phyloP scores from a whole-genome alignment of 2,888 invertebrate genomes.

The Exephanes ischioxanthus region DNA sequence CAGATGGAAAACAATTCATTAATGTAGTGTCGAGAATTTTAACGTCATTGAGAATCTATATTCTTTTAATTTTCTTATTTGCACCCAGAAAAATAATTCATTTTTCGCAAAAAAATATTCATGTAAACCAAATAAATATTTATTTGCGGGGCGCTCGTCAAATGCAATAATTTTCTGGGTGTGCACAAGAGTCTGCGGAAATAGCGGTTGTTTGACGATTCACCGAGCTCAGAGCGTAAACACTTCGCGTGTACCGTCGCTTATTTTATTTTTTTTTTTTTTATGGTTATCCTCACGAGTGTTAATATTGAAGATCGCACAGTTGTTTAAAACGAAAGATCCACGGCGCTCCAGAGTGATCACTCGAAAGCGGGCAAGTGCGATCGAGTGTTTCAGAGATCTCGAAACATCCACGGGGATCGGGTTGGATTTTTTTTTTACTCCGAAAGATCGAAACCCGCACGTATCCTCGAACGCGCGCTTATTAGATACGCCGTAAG shows the following conservation, averaged over 20 bases:
- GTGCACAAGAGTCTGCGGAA: constrained; percentile 2
- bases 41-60: neutral
- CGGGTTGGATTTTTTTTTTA: neutral
- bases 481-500: constrained; percentile 50
- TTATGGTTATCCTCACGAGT: neutral
- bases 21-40: neutral
- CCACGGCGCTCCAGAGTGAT: constrained; percentile 1
- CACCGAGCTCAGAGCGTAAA: constrained; percentile 2
- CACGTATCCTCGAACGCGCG: constrained; percentile 42
- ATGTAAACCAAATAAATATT: too few species aligned
- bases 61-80: neutral
- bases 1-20: neutral
- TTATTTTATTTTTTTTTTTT: neutral
- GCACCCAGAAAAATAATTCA: too few species aligned
- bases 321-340: neutral
- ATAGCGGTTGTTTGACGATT: constrained; percentile 1
- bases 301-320: constrained; percentile 13
- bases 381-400: constrained; percentile 6
- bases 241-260: neutral
- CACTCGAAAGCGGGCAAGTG: constrained; percentile 6
- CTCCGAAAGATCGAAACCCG: constrained; percentile 13
- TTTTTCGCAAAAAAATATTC: too few species aligned
- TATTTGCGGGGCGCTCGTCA: too few species aligned
- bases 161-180: too few species aligned
- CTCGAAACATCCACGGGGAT: neutral